Evolutionary conservation across 2,888 invertebrate species (phyloP).

Genomic region (Parelbella ahira): DNA sequence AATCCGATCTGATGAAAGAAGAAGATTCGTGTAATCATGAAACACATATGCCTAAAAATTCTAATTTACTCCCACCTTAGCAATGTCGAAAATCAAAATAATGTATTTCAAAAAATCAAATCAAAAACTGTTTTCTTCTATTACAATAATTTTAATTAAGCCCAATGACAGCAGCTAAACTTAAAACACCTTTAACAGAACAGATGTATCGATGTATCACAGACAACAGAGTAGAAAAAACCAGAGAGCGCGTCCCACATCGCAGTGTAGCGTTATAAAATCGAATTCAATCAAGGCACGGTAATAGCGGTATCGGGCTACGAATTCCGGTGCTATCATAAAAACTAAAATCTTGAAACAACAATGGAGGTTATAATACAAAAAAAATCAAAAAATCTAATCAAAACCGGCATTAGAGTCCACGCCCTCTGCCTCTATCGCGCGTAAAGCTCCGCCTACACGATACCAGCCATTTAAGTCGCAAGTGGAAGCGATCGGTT

Average conservation of each 20-base stretch:
- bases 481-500: slow-evolving; percentile 40
- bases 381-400: slow-evolving; percentile 64
- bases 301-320: slow-evolving; percentile 32
- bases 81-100: too few relatives aligned
- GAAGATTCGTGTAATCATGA: too few relatives aligned
- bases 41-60: too few relatives aligned
- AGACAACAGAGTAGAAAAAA: too few relatives aligned
- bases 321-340: slow-evolving; percentile 37
- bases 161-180: too few relatives aligned
- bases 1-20: too few relatives aligned
- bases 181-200: too few relatives aligned
- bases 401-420: slow-evolving; percentile 58
- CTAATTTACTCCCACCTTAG: too few relatives aligned
- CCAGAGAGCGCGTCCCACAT: not conserved
- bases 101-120: too few relatives aligned
- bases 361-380: slow-evolving; percentile 56
- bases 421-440: slow-evolving; percentile 54
- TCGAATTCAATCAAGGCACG: slow-evolving; percentile 34
- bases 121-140: too few relatives aligned
- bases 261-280: slow-evolving; percentile 31
- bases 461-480: slow-evolving; percentile 30
- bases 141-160: too few relatives aligned
- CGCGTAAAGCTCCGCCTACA: slow-evolving; percentile 48
- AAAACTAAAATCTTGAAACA: slow-evolving; percentile 35
- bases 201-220: too few relatives aligned